Evolutionary conservation across 2,113 vertebrate genomes (phyloP), one percentile per base, ranked within the genome.

Genomic region (Vimba vimba): DNA sequence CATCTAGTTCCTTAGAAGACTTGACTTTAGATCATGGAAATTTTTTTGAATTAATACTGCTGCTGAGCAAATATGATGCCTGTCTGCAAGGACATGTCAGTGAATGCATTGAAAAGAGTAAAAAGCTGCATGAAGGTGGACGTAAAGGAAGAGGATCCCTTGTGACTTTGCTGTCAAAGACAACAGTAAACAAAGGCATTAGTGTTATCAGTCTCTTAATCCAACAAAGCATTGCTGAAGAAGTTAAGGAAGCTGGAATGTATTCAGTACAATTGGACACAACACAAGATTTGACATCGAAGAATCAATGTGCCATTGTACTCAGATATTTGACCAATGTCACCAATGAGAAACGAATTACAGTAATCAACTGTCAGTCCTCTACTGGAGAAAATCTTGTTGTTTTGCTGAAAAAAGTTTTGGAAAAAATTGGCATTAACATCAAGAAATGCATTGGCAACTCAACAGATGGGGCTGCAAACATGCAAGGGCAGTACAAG

Each of bases 221-320:
- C 36, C 79, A 64, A 43, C 55, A 66, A 43, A 43, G 21, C 39
- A 45, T 81, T 66, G 15, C 78, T 62, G 21, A 60, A 60, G 55
- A 64, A 45, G 36, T 81, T 59, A 25, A 79, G 45, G 15, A 84
- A 82, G 82, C 86, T 64, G 89, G 71, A 17, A 82, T 86, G 85
- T 89, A 83, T 47, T 75, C 75, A 45, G 59, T 86, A 19, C 79
- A 83, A 19, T 13, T 86, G 15, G 68, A 88, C 36, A 86, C 85
- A 69, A 85, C 69, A 5, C 85, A 86, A 68, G 89, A 89, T 88
- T 6, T 71, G 33, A 71, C 33, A 21, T 36, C 19, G 11, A 39
- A 39, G 68, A 36, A 39, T 39, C 19, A 23, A 71, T 71, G 68
- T 43, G 39, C 39, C 6, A 43, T 43, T 43, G 2, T 25, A 64